Conservation (phyloP, 2,888 invertebrate species). For the Caenorhabditis zanzibari region DNA sequence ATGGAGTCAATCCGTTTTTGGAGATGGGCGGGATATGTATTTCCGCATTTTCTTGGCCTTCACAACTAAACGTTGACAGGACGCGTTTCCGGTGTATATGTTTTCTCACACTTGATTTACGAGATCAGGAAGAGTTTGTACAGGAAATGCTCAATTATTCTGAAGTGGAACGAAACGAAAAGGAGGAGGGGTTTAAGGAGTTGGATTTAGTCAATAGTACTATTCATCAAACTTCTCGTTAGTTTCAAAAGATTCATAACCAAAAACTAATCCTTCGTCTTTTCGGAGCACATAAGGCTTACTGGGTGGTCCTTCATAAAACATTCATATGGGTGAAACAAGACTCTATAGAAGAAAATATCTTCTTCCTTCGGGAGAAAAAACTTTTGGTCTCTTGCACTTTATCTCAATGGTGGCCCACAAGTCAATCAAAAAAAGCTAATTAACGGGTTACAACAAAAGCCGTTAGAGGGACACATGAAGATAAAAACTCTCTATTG, state of each 20-base stretch:
- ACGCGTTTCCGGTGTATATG: constrained; percentile 41
- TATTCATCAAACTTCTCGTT: constrained; percentile 3
- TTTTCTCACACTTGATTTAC: constrained; percentile 56
- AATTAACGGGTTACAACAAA: constrained; percentile 43
- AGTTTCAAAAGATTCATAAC: constrained; percentile 13
- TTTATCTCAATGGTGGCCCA: neutral
- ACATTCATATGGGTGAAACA: constrained; percentile 49
- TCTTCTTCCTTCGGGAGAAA: neutral
- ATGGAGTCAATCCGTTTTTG: constrained; percentile 21
- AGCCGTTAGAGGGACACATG: constrained; percentile 12
- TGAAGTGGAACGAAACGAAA: constrained; percentile 2
- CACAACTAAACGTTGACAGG: constrained; percentile 32
- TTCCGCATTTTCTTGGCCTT: constrained; percentile 50
- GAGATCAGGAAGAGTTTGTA: constrained; percentile 50
- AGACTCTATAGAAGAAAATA: constrained; percentile 1
- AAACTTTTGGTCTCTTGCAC: constrained; percentile 3
- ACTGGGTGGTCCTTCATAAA: constrained; percentile 52
- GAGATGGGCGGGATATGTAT: constrained; percentile 36
- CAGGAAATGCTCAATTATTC: constrained; percentile 48
- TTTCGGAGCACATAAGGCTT: constrained; percentile 29
- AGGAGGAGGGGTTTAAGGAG: neutral
- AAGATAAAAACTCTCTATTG: constrained; percentile 16
- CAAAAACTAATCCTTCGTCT: constrained; percentile 47
- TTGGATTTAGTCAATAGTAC: constrained; percentile 2
- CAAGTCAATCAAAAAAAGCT: constrained; percentile 29